Evolutionary conservation across 1,140 invertebrate species (phyloP).

Genomic region (Lanistes nyassanus): DNA sequence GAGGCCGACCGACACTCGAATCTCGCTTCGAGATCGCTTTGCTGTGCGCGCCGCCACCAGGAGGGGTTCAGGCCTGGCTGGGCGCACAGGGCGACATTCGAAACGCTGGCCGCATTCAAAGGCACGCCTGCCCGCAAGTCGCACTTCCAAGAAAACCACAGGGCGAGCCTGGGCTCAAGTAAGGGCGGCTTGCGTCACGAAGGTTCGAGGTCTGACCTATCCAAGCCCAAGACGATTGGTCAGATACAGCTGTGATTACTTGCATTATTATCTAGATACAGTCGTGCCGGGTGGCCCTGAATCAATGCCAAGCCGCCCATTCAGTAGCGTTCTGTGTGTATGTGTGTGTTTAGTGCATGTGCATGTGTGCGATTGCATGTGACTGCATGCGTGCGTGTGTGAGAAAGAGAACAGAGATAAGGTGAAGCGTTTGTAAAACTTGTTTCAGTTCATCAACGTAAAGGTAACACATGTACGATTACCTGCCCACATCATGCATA

Average conservation of each 20-base stretch:
- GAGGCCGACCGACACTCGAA: neutral
- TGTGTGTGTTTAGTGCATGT: neutral
- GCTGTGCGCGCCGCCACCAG: neutral
- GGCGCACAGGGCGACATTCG: no score
- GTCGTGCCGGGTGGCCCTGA: neutral
- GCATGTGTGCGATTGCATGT: neutral
- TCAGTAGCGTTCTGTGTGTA: neutral
- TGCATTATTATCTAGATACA: neutral
- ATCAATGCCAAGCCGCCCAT: no score
- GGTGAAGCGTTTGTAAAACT: no score
- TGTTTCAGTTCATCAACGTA: no score
- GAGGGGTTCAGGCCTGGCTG: no score
- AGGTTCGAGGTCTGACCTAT: neutral
- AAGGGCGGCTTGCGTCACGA: neutral
- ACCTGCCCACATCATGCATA: no score
- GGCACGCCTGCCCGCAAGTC: neutral
- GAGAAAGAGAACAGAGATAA: no score
- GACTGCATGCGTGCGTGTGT: neutral
- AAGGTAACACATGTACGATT: no score
- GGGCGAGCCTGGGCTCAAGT: no score
- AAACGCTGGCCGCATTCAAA: neutral
- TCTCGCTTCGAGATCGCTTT: neutral
- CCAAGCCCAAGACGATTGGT: neutral
- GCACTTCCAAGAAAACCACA: neutral
- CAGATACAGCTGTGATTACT: neutral